phyloP scores from a whole-genome alignment of 2,888 invertebrate species.

The Thecocarcelia acutangulata region DNA sequence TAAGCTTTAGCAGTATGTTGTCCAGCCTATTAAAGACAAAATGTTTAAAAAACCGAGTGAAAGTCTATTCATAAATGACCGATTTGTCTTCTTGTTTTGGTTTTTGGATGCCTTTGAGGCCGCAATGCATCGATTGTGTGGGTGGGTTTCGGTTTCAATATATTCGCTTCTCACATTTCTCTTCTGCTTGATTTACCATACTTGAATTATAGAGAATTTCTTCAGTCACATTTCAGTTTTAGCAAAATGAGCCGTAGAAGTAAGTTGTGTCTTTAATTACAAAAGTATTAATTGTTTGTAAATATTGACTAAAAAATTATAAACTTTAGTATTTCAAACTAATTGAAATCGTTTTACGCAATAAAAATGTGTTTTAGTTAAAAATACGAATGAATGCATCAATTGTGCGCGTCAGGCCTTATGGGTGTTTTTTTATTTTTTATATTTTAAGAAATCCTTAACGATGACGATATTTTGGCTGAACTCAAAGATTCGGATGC shows the following conservation, averaged over 20 bases:
- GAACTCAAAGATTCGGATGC: slow-evolving; percentile 42
- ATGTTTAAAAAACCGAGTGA: too few relatives aligned
- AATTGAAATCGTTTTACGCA: slow-evolving; percentile 9
- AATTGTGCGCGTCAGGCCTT: slow-evolving; percentile 27
- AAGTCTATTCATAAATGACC: too few relatives aligned
- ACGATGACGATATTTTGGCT: slow-evolving; percentile 37
- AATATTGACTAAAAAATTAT: slow-evolving; percentile 43
- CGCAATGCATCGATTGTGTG: too few relatives aligned
- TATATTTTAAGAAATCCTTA: slow-evolving; percentile 21
- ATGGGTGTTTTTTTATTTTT: slow-evolving; percentile 21
- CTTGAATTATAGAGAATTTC: not conserved
- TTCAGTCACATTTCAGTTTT: slow-evolving; percentile 21
- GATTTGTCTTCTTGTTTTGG: too few relatives aligned
- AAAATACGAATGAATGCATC: slow-evolving; percentile 41
- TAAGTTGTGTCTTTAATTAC: slow-evolving; percentile 20
- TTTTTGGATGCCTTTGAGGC: too few relatives aligned
- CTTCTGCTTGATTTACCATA: not conserved
- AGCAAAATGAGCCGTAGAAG: slow-evolving; percentile 23
- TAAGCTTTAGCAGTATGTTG: too few relatives aligned
- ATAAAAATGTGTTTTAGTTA: slow-evolving; percentile 36
- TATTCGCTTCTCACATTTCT: not conserved
- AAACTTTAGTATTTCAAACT: slow-evolving; percentile 28
- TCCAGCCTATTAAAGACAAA: too few relatives aligned
- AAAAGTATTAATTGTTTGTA: slow-evolving; percentile 20
- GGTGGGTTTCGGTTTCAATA: too few relatives aligned